Percentiles rank a stretch among this genome's conserved stretches.
Conservation (phyloP, 2,113 vertebrate genomes). For the Phaethon lepturus region DNA sequence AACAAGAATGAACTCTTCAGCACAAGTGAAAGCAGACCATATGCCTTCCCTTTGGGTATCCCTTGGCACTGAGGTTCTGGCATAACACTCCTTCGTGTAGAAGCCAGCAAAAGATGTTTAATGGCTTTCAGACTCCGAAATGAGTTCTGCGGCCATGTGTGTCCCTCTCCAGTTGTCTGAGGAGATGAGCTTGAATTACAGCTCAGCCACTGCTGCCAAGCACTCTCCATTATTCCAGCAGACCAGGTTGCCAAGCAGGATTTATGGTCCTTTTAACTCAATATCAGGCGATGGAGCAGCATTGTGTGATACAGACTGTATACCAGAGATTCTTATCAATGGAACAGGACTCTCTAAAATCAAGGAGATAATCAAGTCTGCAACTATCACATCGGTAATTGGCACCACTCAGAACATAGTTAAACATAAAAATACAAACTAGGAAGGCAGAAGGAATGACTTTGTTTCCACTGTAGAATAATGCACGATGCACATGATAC, state of each 20-base stretch:
- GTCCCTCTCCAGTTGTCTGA: slow-evolving; percentile 80
- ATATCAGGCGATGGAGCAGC: slow-evolving; percentile 67
- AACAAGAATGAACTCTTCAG: slow-evolving; percentile 73
- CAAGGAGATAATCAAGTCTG: slow-evolving; percentile 83
- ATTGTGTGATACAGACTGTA: slow-evolving; percentile 77
- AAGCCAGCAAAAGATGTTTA: slow-evolving; percentile 80
- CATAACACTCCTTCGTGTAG: slow-evolving; percentile 56
- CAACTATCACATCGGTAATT: slow-evolving; percentile 79
- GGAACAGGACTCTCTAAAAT: slow-evolving; percentile 80
- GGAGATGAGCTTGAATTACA: slow-evolving; percentile 82
- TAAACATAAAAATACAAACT: slow-evolving; percentile 47
- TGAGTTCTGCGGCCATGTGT: slow-evolving; percentile 78
- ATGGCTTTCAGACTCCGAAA: slow-evolving; percentile 79
- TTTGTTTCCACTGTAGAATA: slow-evolving; percentile 30
- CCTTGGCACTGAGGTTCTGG: slow-evolving; percentile 75
- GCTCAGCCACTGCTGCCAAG: slow-evolving; percentile 77
- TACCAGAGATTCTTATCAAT: slow-evolving; percentile 82
- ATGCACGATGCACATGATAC: not conserved
- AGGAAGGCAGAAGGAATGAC: not conserved
- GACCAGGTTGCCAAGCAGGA: slow-evolving; percentile 74
- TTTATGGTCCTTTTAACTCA: slow-evolving; percentile 78
- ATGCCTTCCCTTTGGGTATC: slow-evolving; percentile 78
- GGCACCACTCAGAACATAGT: slow-evolving; percentile 58
- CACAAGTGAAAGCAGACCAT: slow-evolving; percentile 72
- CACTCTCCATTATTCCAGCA: slow-evolving; percentile 72